These are phyloP conservation scores for Thymelicus lineola DNA, from an alignment of 2,888 invertebrate genomes.

Conservation along the genomic window DNA sequence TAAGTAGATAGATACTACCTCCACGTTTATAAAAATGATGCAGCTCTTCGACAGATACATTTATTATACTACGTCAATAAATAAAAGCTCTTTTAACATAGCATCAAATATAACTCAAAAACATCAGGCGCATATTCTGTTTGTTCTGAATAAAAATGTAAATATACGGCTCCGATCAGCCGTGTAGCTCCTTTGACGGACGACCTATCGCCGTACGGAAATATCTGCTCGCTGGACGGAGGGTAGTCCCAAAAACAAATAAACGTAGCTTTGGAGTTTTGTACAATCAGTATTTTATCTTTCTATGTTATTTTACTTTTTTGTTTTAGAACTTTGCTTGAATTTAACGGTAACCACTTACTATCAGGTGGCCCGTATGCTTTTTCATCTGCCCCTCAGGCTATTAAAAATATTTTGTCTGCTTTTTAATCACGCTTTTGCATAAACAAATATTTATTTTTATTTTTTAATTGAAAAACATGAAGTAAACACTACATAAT, in stretches of 20 bases:
- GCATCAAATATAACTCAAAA: conserved; percentile 26
- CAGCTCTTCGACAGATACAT: neutral
- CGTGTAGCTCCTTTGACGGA: conserved; percentile 48
- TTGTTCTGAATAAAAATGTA: conserved; percentile 46
- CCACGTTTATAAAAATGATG: neutral
- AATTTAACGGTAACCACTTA: too few relatives aligned
- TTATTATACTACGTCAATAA: conserved; percentile 5
- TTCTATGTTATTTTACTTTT: neutral
- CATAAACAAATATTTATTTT: too few relatives aligned
- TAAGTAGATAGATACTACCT: too few relatives aligned
- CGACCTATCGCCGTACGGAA: conserved; percentile 47
- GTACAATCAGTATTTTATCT: neutral
- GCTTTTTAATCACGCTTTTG: too few relatives aligned
- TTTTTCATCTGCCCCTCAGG: too few relatives aligned
- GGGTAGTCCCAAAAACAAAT: conserved; percentile 33
- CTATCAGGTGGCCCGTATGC: too few relatives aligned
- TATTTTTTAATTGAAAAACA: too few relatives aligned
- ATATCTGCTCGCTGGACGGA: conserved; percentile 40
- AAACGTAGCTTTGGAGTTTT: conserved; percentile 11
- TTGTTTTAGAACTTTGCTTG: neutral
- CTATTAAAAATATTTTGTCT: too few relatives aligned
- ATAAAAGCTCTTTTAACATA: conserved; percentile 5
- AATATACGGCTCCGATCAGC: conserved; percentile 44
- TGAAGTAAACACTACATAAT: too few relatives aligned
- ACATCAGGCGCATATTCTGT: conserved; percentile 29